phyloP scores from a whole-genome alignment of 1,140 invertebrate species.

The Ceratoteleas bidentatus region DNA sequence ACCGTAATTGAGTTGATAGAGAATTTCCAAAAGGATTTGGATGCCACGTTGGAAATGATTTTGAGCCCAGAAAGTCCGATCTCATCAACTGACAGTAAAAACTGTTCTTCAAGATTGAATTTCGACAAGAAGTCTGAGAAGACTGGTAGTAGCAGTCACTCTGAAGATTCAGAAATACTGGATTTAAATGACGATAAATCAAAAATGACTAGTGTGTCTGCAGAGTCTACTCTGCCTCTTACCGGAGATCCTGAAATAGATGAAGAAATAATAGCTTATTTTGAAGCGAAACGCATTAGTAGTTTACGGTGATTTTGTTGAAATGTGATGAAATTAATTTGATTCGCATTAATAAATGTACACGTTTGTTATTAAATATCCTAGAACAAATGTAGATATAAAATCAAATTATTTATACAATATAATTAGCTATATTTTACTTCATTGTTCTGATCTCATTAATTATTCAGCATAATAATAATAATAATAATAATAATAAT shows the following conservation, averaged over 20 bases:
- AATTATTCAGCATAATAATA: too few species aligned
- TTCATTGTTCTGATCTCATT: too few species aligned
- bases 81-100: neutral
- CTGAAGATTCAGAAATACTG: slow-evolving; percentile 21
- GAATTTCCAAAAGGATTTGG: slow-evolving; percentile 59
- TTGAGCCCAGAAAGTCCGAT: slow-evolving; percentile 19
- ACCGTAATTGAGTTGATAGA: slow-evolving; percentile 44
- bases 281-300: slow-evolving; percentile 71
- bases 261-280: slow-evolving; percentile 80
- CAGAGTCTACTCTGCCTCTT: slow-evolving; percentile 69
- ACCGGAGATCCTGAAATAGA: slow-evolving; percentile 80
- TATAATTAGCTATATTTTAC: too few species aligned
- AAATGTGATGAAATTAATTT: slow-evolving; percentile 3
- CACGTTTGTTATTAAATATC: slow-evolving; percentile 9
- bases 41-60: slow-evolving; percentile 52
- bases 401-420: neutral
- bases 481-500: too few species aligned
- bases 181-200: slow-evolving; percentile 15
- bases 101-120: neutral
- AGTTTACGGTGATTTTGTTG: slow-evolving; percentile 20
- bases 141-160: slow-evolving; percentile 1
- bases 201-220: slow-evolving; percentile 46
- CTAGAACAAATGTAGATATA: slow-evolving; percentile 19
- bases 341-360: slow-evolving; percentile 12
- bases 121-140: neutral